Conservation (phyloP, 2,888 invertebrate genomes). For the Petrolisthes manimaculis region DNA sequence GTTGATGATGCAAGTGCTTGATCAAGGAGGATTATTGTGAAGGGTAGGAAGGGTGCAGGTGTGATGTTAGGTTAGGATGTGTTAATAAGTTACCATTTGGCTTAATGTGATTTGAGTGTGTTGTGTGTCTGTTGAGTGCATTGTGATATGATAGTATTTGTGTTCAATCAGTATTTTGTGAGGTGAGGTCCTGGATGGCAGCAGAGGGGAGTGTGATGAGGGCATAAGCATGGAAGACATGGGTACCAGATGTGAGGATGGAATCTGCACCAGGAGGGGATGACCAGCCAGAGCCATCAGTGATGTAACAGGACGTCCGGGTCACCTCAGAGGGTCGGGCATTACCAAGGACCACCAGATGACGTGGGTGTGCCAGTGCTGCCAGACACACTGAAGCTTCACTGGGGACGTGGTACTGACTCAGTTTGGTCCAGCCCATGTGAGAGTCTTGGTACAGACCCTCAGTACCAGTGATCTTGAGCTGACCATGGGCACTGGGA, state of each 20-base stretch:
- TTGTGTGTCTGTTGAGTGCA: no score
- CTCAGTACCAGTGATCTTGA: conserved; percentile 54
- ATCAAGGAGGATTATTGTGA: no score
- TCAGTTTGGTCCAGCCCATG: conserved; percentile 38
- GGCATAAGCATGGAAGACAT: conserved; percentile 36
- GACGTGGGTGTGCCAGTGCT: conserved; percentile 33
- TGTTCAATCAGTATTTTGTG: conserved; percentile 21
- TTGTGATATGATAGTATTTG: no score
- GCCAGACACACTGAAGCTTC: conserved; percentile 29
- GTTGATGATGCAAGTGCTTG: no score
- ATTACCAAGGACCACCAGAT: conserved; percentile 34
- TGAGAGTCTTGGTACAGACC: conserved; percentile 31
- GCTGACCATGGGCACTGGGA: conserved; percentile 45
- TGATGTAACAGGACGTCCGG: conserved; percentile 26
- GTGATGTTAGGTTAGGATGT: no score
- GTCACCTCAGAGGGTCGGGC: conserved; percentile 6
- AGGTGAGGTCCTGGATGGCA: conserved; percentile 41
- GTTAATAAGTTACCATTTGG: no score
- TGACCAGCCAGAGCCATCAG: conserved; percentile 32
- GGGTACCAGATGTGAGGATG: conserved; percentile 36
- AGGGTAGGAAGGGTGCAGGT: no score
- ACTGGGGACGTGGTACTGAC: conserved; percentile 29
- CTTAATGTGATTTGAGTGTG: no score
- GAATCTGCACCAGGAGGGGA: conserved; percentile 38
- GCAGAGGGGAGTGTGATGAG: conserved; percentile 39